A percentile compares a stretch with the other conserved stretches of the same genome.
These are phyloP conservation scores for Plebejus argus DNA, from an alignment of 2,888 invertebrate species.

Conservation along the genomic window DNA sequence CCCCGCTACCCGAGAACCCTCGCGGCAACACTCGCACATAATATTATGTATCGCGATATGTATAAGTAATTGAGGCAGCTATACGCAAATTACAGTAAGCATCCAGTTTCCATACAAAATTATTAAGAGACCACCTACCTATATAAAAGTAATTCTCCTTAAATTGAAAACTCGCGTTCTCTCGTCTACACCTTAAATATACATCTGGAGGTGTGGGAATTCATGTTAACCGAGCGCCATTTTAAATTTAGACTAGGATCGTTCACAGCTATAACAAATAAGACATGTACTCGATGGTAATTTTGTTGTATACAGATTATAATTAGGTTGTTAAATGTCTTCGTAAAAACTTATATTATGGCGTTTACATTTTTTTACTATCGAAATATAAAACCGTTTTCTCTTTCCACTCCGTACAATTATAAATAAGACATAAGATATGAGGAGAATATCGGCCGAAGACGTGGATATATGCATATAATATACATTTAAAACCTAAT, in stretches of 20 bases:
- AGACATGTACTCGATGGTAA: neutral
- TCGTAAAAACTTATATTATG: neutral
- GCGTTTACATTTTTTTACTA: neutral
- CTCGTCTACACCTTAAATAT: constrained; percentile 8
- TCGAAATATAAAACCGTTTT: constrained; percentile 9
- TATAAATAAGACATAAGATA: constrained; percentile 12
- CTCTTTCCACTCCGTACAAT: neutral
- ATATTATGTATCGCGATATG: constrained; percentile 9
- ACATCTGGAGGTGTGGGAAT: constrained; percentile 3
- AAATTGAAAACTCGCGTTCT: neutral
- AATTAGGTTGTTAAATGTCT: neutral
- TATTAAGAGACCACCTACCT: constrained; percentile 2
- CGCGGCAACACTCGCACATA: neutral
- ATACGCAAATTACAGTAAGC: constrained; percentile 24
- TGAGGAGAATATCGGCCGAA: neutral
- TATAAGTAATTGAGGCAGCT: constrained; percentile 29
- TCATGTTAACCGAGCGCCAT: neutral
- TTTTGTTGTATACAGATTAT: neutral
- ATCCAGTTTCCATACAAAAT: neutral
- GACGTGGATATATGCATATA: neutral
- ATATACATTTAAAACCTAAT: neutral
- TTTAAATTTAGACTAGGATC: neutral
- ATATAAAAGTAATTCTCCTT: constrained; percentile 8
- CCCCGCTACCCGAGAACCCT: neutral
- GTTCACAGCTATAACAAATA: neutral